Evolutionary conservation across 1,140 invertebrate species (phyloP), one percentile per base, ranked within the genome.

Genomic region (Achroia grisella): DNA sequence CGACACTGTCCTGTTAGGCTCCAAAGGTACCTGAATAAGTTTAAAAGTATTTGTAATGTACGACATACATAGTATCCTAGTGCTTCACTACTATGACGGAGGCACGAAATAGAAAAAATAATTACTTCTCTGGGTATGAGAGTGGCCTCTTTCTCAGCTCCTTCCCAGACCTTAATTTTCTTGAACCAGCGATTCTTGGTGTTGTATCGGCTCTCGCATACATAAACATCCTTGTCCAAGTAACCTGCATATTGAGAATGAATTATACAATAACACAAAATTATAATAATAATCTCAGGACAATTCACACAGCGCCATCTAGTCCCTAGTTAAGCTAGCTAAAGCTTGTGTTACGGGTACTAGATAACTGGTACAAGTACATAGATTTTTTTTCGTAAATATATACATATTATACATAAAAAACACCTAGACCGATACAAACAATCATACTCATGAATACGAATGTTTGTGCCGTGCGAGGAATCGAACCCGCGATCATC

Each of bases 131-230:
- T 69, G 0, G 63, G 73, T 10, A 69, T 50, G 0, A 85, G 66
- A 0, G 70, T 65, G 11, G 65, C 73, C 31, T 80, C 78, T 15
- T 76, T 80, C 30, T 85, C 78, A 5, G 75, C 67, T 0, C 73
- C 75, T 36, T 93, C 93, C 93, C 95, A 97, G 49, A 93, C 91
- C 86, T 98, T 98, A 35, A 98, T 96, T 82, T 98, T 98, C 81
- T 98, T 98, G 75, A 99, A 98, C 51, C 91, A 90, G 52, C 96
- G 89, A 12, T 90, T 90, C 64, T 91, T 93, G 0, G 93, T 92
- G 49, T 92, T 95, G 79, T 99, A 99, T 8, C 97, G 89, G 10
- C 95, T 97, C 86, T 99, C 98, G 76, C 98, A 99, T 0, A 99
- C 97, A 72, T 95, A 99, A 0, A 99, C 93, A 85, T 99, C 97